These are phyloP conservation scores for Calyptomena viridis DNA, from an alignment of 2,113 vertebrate genomes.

Conservation along the genomic window DNA sequence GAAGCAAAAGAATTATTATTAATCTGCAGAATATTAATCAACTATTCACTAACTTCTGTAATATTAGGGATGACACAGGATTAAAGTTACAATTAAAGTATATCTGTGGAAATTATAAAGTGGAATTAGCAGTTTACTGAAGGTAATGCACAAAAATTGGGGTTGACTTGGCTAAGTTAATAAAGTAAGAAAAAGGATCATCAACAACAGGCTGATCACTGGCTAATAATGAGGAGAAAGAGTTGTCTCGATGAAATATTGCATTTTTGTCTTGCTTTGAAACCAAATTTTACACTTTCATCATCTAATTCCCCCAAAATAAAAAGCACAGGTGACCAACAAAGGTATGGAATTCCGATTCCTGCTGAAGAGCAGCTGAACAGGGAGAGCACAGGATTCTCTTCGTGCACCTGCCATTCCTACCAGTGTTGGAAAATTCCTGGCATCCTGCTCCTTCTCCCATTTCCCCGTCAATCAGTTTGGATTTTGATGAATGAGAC, in stretches of 20 bases:
- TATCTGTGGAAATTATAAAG: not conserved
- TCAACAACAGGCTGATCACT: not conserved
- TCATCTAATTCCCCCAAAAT: not conserved
- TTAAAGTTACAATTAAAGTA: not conserved
- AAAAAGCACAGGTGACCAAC: not conserved
- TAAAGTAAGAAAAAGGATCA: not conserved
- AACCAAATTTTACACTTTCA: not conserved
- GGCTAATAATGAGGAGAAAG: not conserved
- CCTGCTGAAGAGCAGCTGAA: not conserved
- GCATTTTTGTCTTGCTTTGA: not conserved
- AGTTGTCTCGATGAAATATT: not conserved
- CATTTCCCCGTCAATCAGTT: no score
- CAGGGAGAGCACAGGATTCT: no score
- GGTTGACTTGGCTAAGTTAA: not conserved
- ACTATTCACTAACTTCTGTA: not conserved
- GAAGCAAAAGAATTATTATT: not conserved
- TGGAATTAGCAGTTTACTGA: not conserved
- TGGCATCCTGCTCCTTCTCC: not conserved
- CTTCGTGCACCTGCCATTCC: not conserved
- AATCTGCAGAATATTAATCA: not conserved
- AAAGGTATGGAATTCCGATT: not conserved
- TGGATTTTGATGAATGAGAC: no score
- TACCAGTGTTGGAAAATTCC: fast-evolving
- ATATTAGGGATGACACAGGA: not conserved
- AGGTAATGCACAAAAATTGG: not conserved